Conservation (phyloP, 1,140 invertebrate species). For the Drosophila nigrodunni region DNA sequence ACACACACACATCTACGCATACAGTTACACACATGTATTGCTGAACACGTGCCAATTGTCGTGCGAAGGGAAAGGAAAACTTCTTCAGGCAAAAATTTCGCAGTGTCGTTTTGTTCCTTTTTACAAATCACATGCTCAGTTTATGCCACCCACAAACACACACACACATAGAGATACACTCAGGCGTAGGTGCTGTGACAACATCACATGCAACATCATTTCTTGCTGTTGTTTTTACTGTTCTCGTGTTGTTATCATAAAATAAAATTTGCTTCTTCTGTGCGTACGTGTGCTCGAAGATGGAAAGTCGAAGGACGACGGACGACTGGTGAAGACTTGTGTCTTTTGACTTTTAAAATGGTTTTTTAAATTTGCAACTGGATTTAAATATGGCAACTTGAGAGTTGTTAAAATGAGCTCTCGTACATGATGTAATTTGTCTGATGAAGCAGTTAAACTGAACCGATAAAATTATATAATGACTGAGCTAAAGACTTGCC, state of each 20-base stretch:
- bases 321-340: constrained; percentile 12
- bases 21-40: constrained; percentile 6
- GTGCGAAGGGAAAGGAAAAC: constrained; percentile 9
- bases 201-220: constrained; percentile 46
- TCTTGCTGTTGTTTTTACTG: constrained; percentile 21
- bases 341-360: constrained; percentile 52
- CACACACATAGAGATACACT: constrained; percentile 16
- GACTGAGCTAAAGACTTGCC: constrained; percentile 12
- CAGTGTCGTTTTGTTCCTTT: constrained; percentile 46
- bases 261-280: constrained; percentile 57
- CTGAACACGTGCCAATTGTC: constrained; percentile 52
- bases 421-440: constrained; percentile 49
- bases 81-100: constrained; percentile 15
- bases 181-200: constrained; percentile 28
- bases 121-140: constrained; percentile 62
- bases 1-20: not conserved
- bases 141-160: constrained; percentile 52
- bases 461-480: constrained; percentile 29
- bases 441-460: constrained; percentile 34
- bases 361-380: constrained; percentile 40
- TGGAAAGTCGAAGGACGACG: not conserved
- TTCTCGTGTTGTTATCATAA: constrained; percentile 56
- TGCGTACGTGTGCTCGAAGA: constrained; percentile 37
- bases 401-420: constrained; percentile 49
- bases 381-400: constrained; percentile 44